phyloP scores from a whole-genome alignment of 30 jellyfish, hydroid and myxozoan species.

The Mastigias papua region DNA sequence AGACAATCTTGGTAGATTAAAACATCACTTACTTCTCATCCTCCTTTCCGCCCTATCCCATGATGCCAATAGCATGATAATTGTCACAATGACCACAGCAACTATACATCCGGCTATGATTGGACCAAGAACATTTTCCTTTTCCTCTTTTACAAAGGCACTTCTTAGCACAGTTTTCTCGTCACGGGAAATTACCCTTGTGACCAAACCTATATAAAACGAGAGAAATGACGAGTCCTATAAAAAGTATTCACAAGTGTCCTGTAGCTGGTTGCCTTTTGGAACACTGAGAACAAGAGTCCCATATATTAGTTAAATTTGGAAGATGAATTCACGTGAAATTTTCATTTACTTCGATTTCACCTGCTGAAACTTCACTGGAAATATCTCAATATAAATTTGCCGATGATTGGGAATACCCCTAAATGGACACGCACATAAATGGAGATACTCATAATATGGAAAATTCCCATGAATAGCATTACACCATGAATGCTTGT shows the following conservation, averaged over 20 bases:
- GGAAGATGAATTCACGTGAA: no score
- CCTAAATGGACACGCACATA: no score
- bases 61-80: conserved; percentile 88
- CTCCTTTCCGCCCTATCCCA: conserved; percentile 91
- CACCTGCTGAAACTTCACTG: no score
- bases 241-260: background rate
- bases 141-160: conserved; percentile 29
- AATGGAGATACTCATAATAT: no score
- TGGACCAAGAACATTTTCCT: conserved; percentile 78
- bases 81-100: conserved; percentile 66
- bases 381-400: no score
- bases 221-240: background rate
- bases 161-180: background rate
- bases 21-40: conserved; percentile 71
- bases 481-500: no score
- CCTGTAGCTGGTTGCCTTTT: background rate
- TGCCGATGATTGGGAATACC: no score
- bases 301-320: no score
- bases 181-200: conserved; percentile 24
- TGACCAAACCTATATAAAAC: conserved; percentile 34
- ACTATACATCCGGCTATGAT: conserved; percentile 80
- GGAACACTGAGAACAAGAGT: no score
- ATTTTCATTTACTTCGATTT: no score
- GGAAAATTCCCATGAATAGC: no score
- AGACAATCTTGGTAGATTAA: background rate